Evolutionary conservation across 2,888 invertebrate genomes (phyloP), one percentile per base, ranked within the genome.

Genomic region (Autographa gamma): DNA sequence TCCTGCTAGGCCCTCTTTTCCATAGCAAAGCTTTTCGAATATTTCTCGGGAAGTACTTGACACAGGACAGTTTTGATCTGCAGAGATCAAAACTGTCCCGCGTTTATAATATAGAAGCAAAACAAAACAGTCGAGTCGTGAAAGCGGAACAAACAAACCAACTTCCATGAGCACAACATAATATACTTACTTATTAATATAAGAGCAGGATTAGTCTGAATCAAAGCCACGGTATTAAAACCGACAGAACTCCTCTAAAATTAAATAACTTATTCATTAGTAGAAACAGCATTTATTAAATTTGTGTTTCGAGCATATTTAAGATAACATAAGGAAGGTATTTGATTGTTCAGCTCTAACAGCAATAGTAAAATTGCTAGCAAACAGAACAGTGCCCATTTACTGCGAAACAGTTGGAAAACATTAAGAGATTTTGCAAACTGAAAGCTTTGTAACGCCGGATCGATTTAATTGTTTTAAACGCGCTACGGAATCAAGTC

Each of bases 401-500:
- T 72, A 76, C 66, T 75, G 71, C 31, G 66, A 60, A 81, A 70
- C 74, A 73, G 77, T 76, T 77, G 64, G 66, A 78, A 78, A 66
- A 76, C 76, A 73, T 73, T 76, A 73, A 75, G 58, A 68, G 82
- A 80, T 71, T 76, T 63, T 66, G 71, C 67, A 72, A 69, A 71
- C 69, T 60, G 62, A 68, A 63, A 76, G 67, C 72, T 82, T 74
- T 34, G 66, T 60, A 74, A 72, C 64, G 68, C 19, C 62, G 59
- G 71, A 70, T 80, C 73, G 69, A 70, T 80, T 71, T 82, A 76
- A 80, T 80, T 73, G 80, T 68, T 64, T 62, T 62, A 76, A 73
- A 74, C 74, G 70, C 67, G 70, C 62, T 32, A 60, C 63, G 61
- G 60, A 70, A 80, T 80, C 66, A 65, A 71, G 71, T 71, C 62